Base-by-base conservation (phyloP, 2,113 vertebrate species). In the Fregetta grallaria region DNA sequence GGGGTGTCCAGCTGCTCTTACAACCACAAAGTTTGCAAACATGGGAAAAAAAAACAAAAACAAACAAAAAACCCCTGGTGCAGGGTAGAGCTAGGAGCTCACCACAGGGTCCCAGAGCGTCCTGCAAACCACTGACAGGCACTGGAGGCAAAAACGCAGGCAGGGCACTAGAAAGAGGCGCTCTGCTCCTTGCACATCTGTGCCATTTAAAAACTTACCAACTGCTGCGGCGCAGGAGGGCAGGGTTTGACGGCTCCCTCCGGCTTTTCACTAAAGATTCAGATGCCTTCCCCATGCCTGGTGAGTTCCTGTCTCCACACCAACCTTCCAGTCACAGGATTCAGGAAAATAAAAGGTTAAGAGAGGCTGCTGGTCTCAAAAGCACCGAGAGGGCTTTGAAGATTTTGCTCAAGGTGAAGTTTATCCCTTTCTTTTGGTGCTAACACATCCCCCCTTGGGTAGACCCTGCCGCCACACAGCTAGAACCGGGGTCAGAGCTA, bases 131-230 rank as follows among this genome's bases (percentile, higher is more conserved):
- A 3, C 53, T 0, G 0, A 16, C 30, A 10, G 27, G 71, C 49
- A 61, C 52, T 6, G 2, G 36, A 1, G n/a, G 0, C 32, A 36
- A 7, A 44, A 50, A 3, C 0, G 0, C 2, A 1, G 25, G 22
- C 36, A 0, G 1, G 18, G 62, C 8, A 4, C 22, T 9, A 36
- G 44, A 25, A 42, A 9, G 36, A 6, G 25, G 22, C 6, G 1
- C 58, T 44, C 32, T 18, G 29, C 52, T 49, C 58, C 52, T 47
- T 16, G 20, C 2, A 15, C 32, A 10, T 6, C 21, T 12, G 22
- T 7, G 40, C 50, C 25, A 13, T 15, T 27, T 23, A 40, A 88
- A 68, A 74, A 18, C 29, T 45, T 19, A 27, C 18, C 0, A 0
- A n/a, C 7, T 1, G 2, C 40, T 40, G 70, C 3, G 1, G 58